Percentiles rank a stretch among this genome's conserved stretches.
These are phyloP conservation scores for Erebia aethiops DNA, from an alignment of 2,888 invertebrate genomes.

Conservation along the genomic window DNA sequence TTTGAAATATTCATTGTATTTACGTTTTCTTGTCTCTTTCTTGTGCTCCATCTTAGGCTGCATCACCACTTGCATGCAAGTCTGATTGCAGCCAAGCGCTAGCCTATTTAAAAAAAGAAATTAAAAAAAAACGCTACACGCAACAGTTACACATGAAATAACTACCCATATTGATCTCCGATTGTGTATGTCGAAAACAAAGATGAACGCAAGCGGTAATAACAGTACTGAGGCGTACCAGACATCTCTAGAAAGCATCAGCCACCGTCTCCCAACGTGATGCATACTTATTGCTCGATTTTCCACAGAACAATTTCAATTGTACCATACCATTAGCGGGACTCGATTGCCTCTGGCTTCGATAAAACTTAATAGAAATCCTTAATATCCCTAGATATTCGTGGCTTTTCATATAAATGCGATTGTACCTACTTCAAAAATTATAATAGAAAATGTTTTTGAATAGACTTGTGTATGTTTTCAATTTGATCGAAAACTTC, in stretches of 20 bases:
- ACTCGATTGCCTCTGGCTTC: slow-evolving; percentile 60
- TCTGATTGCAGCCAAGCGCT: too few relatives aligned
- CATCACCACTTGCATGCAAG: too few relatives aligned
- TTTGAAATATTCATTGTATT: too few relatives aligned
- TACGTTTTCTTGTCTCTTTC: too few relatives aligned
- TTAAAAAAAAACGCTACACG: too few relatives aligned
- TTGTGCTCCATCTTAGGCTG: too few relatives aligned
- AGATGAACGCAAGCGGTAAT: slow-evolving; percentile 44
- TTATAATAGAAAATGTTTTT: slow-evolving; percentile 11
- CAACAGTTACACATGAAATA: too few relatives aligned
- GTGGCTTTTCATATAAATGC: slow-evolving; percentile 30
- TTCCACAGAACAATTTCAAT: slow-evolving; percentile 74
- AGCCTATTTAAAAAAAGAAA: too few relatives aligned
- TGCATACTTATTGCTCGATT: slow-evolving; percentile 81
- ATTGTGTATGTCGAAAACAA: slow-evolving; percentile 27
- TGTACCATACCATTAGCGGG: slow-evolving; percentile 71
- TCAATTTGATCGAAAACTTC: slow-evolving; percentile 5
- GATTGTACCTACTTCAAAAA: slow-evolving; percentile 1
- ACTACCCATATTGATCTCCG: neutral
- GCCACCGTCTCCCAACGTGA: slow-evolving; percentile 61
- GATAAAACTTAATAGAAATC: slow-evolving; percentile 57
- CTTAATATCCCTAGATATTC: slow-evolving; percentile 40
- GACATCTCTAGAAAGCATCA: slow-evolving; percentile 70
- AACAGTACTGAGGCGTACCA: slow-evolving; percentile 59
- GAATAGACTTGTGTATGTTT: slow-evolving; percentile 7